These are phyloP conservation scores for Sebastes wilsoni DNA, from an alignment of 2,797 vertebrate species.

Conservation along the genomic window DNA sequence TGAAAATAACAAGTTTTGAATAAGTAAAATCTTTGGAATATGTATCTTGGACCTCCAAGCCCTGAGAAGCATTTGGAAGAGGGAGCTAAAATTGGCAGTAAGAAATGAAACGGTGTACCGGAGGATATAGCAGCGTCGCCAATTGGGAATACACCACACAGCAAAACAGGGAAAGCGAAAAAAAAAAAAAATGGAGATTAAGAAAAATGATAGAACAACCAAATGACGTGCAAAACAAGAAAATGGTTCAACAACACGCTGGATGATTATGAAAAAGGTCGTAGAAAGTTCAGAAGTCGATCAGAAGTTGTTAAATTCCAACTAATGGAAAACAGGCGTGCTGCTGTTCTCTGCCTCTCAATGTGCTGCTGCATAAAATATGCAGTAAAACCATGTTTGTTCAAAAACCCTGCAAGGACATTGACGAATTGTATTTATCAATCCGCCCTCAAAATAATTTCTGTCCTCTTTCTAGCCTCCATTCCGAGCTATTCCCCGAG, in stretches of 20 bases:
- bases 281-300: neutral
- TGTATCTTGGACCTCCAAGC: neutral
- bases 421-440: constrained; percentile 26
- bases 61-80: neutral
- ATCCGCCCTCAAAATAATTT: constrained; percentile 25
- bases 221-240: neutral
- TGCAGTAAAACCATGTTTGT: constrained; percentile 15
- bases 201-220: neutral
- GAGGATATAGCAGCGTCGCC: neutral
- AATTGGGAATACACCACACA: neutral
- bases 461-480: neutral
- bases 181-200: neutral
- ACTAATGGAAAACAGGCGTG: neutral
- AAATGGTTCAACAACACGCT: neutral
- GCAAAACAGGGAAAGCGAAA: neutral
- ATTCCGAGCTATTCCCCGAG: constrained; percentile 19
- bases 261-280: neutral
- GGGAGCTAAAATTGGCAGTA: neutral
- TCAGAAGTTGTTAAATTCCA: constrained; percentile 3
- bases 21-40: neutral
- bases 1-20: neutral
- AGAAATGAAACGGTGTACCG: neutral
- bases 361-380: constrained; percentile 16
- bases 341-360: neutral
- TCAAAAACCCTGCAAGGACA: constrained; percentile 8